Evolutionary conservation across 2,797 vertebrate species (phyloP), one percentile per base, ranked within the genome.

Genomic region (Pogonophryne albipinna): DNA sequence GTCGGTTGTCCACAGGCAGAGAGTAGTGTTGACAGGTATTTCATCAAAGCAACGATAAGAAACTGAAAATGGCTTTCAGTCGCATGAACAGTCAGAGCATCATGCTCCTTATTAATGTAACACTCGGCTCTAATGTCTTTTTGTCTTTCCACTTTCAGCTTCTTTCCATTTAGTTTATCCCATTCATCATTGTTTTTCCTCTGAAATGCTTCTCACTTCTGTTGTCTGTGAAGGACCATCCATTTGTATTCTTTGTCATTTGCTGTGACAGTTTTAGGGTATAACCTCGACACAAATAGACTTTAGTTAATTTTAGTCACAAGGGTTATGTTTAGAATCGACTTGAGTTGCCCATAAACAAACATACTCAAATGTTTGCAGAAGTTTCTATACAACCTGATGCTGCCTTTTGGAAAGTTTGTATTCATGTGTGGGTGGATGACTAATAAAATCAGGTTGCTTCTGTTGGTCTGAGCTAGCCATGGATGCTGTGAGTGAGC

Each of bases 401-500:
- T 65, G 65, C 75, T 76, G 76, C 71, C 86, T 82, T 53, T 84
- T 89, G 69, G 74, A 88, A 90, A 81, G 71, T 85, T 91, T 85
- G 63, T 76, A 79, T 82, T 67, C 85, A 77, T 19, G 34, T 82
- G 88, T 79, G 89, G 88, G 89, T 51, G 87, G 89, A 90, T 91
- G 91, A 93, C 87, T 90, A 90, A 93, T 91, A 69, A 83, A 90
- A 87, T 71, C 87, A 53, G 84, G 76, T 91, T 85, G 83, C 86
- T 84, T 87, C 73, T 85, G 85, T 70, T 86, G 80, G 84, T 91
- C 85, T 87, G 79, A 79, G 79, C 84, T 70, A 60, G 84, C 79
- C 61, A 69, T 82, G 81, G 83, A 82, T 89, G 80, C 76, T 76
- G 82, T 82, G 87, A 80, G 85, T 72, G 62, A 74, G 70, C 78